Conservation (phyloP, 1,140 invertebrate species). For the Ephestia elutella region DNA sequence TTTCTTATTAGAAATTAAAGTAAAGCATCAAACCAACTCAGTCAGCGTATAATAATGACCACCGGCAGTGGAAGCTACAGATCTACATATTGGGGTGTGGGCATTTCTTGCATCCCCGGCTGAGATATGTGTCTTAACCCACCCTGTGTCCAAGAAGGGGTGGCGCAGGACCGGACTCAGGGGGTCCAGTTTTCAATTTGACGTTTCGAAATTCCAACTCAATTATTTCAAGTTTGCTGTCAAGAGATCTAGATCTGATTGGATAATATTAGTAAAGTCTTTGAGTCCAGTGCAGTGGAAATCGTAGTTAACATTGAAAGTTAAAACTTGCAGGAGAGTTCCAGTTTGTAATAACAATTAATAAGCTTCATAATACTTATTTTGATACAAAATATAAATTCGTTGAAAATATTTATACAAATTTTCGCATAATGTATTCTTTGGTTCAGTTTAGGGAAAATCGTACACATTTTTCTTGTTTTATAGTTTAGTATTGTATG, state of each 20-base stretch:
- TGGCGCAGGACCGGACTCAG: slow-evolving; percentile 46
- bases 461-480: no score
- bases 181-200: not conserved
- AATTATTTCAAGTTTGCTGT: not conserved
- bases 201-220: not conserved
- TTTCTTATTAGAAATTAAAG: no score
- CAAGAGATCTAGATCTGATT: not conserved
- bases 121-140: slow-evolving; percentile 68
- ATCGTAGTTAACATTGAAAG: not conserved
- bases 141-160: slow-evolving; percentile 59
- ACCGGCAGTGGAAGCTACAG: slow-evolving; percentile 47
- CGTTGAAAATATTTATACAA: no score
- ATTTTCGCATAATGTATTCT: no score
- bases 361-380: no score
- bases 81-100: slow-evolving; percentile 70
- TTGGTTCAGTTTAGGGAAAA: no score
- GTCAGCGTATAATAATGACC: slow-evolving; percentile 59
- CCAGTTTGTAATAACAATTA: not conserved
- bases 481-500: no score
- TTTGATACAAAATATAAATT: no score
- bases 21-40: slow-evolving; percentile 28
- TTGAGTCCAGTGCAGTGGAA: not conserved
- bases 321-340: not conserved
- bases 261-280: not conserved
- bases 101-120: slow-evolving; percentile 69